Percentiles rank a stretch among this genome's conserved stretches.
Evolutionary conservation across 2,797 vertebrate species (phyloP).

Genomic region (Monodelphis domestica): DNA sequence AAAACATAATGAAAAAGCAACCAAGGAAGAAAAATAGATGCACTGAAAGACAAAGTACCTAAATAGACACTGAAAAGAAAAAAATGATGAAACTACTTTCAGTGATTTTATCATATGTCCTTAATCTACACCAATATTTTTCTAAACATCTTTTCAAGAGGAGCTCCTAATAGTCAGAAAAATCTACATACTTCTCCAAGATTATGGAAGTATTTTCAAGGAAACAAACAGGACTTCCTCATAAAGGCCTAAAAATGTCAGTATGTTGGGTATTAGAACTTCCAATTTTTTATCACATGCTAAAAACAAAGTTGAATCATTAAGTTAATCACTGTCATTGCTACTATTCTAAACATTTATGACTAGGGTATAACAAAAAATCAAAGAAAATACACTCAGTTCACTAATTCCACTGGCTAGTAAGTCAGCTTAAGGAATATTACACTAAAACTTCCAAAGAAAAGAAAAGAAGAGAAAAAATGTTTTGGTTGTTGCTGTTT

Average conservation of each 20-base stretch:
- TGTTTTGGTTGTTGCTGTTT: conserved; percentile 10
- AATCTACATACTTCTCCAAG: not conserved
- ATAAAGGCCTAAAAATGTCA: not conserved
- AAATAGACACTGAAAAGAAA: not conserved
- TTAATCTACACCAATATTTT: not conserved
- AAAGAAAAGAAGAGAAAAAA: conserved; percentile 3
- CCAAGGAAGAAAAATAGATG: too few species aligned
- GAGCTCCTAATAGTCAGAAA: not conserved
- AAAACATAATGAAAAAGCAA: too few species aligned
- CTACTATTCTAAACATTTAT: not conserved
- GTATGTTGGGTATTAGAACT: not conserved
- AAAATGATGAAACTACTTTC: not conserved
- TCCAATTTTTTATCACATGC: not conserved
- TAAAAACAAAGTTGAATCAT: not conserved
- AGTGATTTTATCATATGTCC: not conserved
- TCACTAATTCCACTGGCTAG: too few species aligned
- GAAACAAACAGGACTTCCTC: not conserved
- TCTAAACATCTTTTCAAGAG: not conserved
- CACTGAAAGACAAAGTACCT: too few species aligned
- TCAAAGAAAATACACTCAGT: not conserved
- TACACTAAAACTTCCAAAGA: not conserved
- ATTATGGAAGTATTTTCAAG: not conserved
- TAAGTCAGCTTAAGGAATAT: not conserved
- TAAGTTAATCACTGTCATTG: not conserved
- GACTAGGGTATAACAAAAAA: not conserved